Evolutionary conservation across 2,113 vertebrate species (phyloP), one percentile per base, ranked within the genome.

Genomic region (Pterocles gutturalis): DNA sequence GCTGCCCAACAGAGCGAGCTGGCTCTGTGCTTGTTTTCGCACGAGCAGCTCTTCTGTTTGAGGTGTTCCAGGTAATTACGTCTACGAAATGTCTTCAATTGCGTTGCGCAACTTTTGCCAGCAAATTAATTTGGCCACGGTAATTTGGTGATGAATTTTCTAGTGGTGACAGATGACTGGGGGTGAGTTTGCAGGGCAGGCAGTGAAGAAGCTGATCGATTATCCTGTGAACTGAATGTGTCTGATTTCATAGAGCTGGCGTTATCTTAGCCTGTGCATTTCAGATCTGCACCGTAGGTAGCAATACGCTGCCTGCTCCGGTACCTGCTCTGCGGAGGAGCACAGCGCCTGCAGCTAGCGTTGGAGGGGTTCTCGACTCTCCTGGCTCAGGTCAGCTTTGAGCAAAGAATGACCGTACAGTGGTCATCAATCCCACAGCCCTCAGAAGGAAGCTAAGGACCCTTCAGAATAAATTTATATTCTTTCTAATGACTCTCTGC

Each of bases 51-150:
- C 3, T 38, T 49, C 25, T 41, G 28, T 62, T 61, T 45, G 69
- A 85, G 73, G 7, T 13, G 54, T 69, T 72, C 87, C 89, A 86
- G 66, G 34, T 67, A n/a, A 88, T 88, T 79, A n/a, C 0, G 0
- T 26, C 1, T 7, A 6, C 10, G 43, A 58, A 61, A 4, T 12
- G 17, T 18, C 60, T 60, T 34, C 21, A 33, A 0, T n/a, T 16
- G 46, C 29, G 7, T 31, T 17, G n/a, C 60, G 4, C 36, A 26
- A 29, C 26, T 53, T 89, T n/a, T 16, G 57, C 69, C 66, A 51
- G 70, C 55, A 24, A 62, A 54, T 93, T 41, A 84, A 58, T 12
- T 64, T 38, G 60, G 41, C 84, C 29, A 0, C 1, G 7, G 41
- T 29, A 34, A 67, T 79, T 88, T 22, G 33, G 18, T 83, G 46